A percentile compares a stretch with the other conserved stretches of the same genome.
Evolutionary conservation across 2,113 vertebrate species (phyloP).

Genomic region (Aramus guarauna): DNA sequence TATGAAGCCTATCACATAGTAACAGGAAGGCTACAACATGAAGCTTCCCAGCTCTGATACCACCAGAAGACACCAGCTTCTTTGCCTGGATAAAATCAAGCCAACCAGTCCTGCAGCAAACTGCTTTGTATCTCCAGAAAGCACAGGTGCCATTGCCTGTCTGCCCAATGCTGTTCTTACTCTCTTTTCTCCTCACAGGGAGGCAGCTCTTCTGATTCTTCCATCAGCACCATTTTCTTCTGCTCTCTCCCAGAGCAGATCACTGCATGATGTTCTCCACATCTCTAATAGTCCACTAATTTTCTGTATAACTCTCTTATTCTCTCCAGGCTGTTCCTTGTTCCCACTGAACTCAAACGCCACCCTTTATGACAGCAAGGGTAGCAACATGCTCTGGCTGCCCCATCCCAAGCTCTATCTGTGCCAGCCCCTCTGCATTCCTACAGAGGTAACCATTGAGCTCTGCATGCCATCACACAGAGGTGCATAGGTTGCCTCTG

Average conservation of each 20-base stretch:
- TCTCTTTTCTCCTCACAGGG: rapidly evolving
- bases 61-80: neutral
- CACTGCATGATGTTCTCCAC: neutral
- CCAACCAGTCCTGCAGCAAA: neutral
- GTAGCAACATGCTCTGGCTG: neutral
- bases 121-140: neutral
- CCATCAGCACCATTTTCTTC: neutral
- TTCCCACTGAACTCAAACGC: neutral
- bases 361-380: neutral
- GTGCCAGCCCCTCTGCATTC: neutral
- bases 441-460: neutral
- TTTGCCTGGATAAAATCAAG: neutral
- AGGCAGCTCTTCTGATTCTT: neutral
- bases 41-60: neutral
- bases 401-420: neutral
- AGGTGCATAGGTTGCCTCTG: neutral
- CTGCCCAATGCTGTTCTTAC: neutral
- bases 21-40: neutral
- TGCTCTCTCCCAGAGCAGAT: neutral
- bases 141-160: neutral
- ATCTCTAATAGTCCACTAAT: neutral
- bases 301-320: neutral
- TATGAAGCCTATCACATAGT: neutral
- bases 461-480: neutral
- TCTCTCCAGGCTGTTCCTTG: neutral